Evolutionary conservation across 1,140 invertebrate genomes (phyloP).

Genomic region (Brachionus sp.): DNA sequence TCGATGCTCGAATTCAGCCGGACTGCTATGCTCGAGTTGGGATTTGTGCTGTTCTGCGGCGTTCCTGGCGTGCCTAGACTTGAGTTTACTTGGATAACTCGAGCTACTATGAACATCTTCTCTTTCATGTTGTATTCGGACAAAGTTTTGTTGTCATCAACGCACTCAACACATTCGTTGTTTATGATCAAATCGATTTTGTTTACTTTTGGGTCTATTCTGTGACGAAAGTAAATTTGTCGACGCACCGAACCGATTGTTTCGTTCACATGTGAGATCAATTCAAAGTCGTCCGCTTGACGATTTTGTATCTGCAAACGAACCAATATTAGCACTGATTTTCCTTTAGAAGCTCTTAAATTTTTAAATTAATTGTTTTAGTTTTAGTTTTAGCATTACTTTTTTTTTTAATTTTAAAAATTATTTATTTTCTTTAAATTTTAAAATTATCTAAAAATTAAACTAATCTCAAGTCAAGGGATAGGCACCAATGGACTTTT

Average conservation of each 20-base stretch:
- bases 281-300: conserved; percentile 84
- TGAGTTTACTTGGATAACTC: background rate
- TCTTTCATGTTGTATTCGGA: conserved; percentile 80
- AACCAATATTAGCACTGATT: conserved; percentile 78
- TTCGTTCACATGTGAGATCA: conserved; percentile 89
- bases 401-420: background rate
- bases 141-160: conserved; percentile 81
- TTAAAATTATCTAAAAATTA: background rate
- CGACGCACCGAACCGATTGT: conserved; percentile 76
- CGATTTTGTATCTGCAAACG: conserved; percentile 83
- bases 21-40: background rate
- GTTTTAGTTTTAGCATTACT: too few relatives aligned
- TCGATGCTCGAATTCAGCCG: conserved; percentile 67
- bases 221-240: conserved; percentile 63
- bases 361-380: conserved; percentile 49
- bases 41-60: conserved; percentile 33
- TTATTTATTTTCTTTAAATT: background rate
- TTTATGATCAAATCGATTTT: conserved; percentile 87
- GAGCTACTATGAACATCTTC: conserved; percentile 70
- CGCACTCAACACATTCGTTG: conserved; percentile 78
- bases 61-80: background rate
- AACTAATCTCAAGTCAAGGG: too few relatives aligned
- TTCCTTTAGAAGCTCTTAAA: conserved; percentile 75
- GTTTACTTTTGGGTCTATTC: conserved; percentile 60
- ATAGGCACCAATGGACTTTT: too few relatives aligned